Base-by-base conservation (phyloP, 2,113 vertebrate genomes). In the Antechinus flavipes region DNA sequence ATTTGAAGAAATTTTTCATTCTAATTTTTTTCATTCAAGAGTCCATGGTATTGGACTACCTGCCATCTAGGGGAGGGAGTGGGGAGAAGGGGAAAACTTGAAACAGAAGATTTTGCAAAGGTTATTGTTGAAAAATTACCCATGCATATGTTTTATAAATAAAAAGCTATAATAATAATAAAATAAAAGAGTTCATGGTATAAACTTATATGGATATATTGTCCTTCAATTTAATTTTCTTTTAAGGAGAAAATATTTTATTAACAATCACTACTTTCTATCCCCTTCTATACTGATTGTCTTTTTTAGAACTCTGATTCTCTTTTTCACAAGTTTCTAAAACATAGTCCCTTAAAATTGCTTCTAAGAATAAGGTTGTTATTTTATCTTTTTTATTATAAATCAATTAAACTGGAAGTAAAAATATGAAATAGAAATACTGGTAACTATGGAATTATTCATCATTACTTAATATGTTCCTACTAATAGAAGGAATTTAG, bases 21-120 rank as follows among this genome's bases (percentile, higher is more conserved):
- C 3, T 97, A 93, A 93, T 94, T 96, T 92, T 90, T 47, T 96
- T 19, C 1, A 95, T 11, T 42, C 89, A 56, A 2, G 8, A 94
- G 3, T 93, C 52, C 49, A 49, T 49, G 49, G 49, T 49, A 49
- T 49, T 49, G 49, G 49, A 5, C 49, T 49, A 49, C 49, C 49
- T 49, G 49, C 0, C 49, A 49, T 49, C 49, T 49, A 49, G 49
- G 49, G 49, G 49, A 49, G 49, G 49, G 49, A 7, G 49, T 49
- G 6, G 49, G 49, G 49, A 49, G 49, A 5, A 49, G 49, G 49
- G 49, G 49, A 49, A 49, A 49, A 49, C 3, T 49, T 49, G 49
- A 49, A 49, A 49, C 49, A 49, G 49, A 49, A 49, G 49, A 7
- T 49, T 49, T 49, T 49, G 49, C 4, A 49, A 49, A 7, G 49